Base-by-base conservation (phyloP, 2,113 vertebrate species). In the Tragelaphus scriptus region DNA sequence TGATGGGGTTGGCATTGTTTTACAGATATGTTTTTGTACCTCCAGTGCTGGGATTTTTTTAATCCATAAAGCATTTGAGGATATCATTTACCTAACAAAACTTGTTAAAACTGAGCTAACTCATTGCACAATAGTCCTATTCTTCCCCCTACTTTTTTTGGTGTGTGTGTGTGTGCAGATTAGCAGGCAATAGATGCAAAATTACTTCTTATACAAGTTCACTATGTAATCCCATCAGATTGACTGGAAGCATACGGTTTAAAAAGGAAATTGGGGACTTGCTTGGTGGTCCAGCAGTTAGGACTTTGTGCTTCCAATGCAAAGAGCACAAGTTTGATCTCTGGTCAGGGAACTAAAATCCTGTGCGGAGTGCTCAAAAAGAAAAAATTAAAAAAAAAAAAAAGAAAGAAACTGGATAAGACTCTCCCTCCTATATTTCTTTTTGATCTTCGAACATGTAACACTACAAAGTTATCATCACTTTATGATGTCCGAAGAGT, bases 401-500 rank as follows among this genome's bases (percentile, higher is more conserved):
- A 71, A 32, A 71, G 7, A 40, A 44, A 56, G 30, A 92, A 96
- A 82, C 68, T 58, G 19, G 6, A 2, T 55, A 44, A 56, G 9
- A 85, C 32, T 93, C 49, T 85, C 21, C 16, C 30, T 81, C 61
- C 25, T 30, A 0, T 79, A n/a, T 82, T 65, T 95, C 81, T 94
- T 96, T 75, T 32, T 94, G 85, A 97, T 28, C 88, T 98, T 96
- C 65, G 51, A 88, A 86, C 94, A 58, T 12, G 9, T 44, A 88
- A 55, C 49, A 40, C 19, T 91, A 21, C 51, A 71, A 85, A 32
- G 80, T 32, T 65, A 71, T 95, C n/a, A 36, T 81, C 61, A 19
- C 93, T 98, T 98, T 95, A 95, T 93, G 56, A 58, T 59, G 86
- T 63, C 80, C 95, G 97, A 94, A 95, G 88, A 95, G 40, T 96